Evolutionary conservation across 2,888 invertebrate species (phyloP).

Genomic region (Polyommatus iphigenia): DNA sequence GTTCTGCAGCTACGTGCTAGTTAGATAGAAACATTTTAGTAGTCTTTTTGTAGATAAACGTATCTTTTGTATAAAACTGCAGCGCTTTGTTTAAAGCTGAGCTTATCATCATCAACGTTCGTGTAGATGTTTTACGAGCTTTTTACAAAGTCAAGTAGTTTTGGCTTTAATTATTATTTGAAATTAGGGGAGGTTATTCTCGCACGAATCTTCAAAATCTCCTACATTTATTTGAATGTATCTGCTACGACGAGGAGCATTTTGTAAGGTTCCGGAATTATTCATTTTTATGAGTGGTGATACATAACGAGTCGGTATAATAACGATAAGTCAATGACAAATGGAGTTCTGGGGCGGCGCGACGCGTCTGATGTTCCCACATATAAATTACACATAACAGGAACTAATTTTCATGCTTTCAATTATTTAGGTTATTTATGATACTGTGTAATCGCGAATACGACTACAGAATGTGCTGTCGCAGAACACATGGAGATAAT

Average conservation of each 20-base stretch:
- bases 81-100: conserved; percentile 7
- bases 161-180: neutral
- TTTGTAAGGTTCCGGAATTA: neutral
- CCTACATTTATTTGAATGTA: neutral
- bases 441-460: neutral
- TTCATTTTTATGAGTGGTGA: conserved; percentile 23
- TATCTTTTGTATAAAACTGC: conserved; percentile 16
- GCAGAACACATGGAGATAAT: neutral
- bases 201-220: neutral
- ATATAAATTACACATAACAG: conserved; percentile 23
- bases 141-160: neutral
- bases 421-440: conserved; percentile 28
- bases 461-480: neutral
- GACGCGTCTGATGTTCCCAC: conserved; percentile 19
- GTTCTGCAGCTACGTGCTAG: conserved; percentile 30
- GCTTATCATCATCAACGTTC: conserved; percentile 7
- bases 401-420: conserved; percentile 29
- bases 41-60: conserved; percentile 23
- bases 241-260: neutral
- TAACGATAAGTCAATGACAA: conserved; percentile 25
- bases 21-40: conserved; percentile 28
- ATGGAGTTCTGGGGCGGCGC: conserved; percentile 4
- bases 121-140: conserved; percentile 19
- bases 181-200: neutral
- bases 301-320: conserved; percentile 14